Base-by-base conservation (phyloP, 2,888 invertebrate genomes). In the Cabera pusaria region DNA sequence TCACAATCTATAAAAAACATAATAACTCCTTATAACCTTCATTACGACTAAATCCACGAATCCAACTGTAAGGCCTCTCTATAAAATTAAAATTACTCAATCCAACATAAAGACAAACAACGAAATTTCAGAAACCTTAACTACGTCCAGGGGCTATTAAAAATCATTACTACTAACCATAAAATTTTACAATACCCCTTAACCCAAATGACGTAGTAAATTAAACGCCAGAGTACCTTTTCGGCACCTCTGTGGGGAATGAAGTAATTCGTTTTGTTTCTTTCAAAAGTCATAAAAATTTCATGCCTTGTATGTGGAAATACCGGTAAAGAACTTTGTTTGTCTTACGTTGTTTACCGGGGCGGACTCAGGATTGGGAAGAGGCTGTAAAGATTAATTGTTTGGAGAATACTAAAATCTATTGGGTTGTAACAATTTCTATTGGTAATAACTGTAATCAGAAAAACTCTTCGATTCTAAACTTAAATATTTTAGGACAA, bases 181-280 rank as follows among this genome's bases (percentile, higher is more conserved):
- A 69, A 71, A 71, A 61, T 53, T 68, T 71, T 50, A 71, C 59
- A 49, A 56, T 58, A 44, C 35, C 39, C 38, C 46, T 59, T 71
- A 64, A 60, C 65, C 63, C 36, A 61, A 49, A 61, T 64, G 54
- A 36, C 20, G 36, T 23, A 26, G 39, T 40, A 35, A 44, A 46
- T 47, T 45, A 49, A 52, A 36, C 42, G 33, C 28, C 18, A 41
- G 39, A 44, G 48, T 34, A 42, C 44, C 44, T 45, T 49, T 49
- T 56, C 40, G 49, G 42, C 47, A 50, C 46, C 43, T 35, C 41
- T 35, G 40, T 38, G 26, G 18, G 17, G 17, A 60, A 64, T 64
- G 49, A 57, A 67, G 65, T 43, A 58, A 67, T 66, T 56, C 37
- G 45, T 48, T 46, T 56, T 51, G 48, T 51, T 38, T 39, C 34